Conservation (phyloP, 2,888 invertebrate genomes). For the Drosophila antonietae region DNA sequence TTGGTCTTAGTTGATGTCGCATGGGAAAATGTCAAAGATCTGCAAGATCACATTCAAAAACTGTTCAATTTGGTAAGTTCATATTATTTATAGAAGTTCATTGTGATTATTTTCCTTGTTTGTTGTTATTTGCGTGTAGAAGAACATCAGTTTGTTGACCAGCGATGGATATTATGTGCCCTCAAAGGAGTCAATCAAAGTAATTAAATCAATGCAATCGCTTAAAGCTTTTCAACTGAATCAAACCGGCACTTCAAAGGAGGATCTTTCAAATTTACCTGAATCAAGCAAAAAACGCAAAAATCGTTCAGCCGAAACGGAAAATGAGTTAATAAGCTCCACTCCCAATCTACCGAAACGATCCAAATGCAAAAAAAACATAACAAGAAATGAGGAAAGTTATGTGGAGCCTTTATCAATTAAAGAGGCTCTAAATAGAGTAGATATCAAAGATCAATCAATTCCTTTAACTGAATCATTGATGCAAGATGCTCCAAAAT, state of each 20-base stretch:
- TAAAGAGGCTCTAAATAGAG: neutral
- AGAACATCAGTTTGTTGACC: slow-evolving; percentile 58
- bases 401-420: neutral
- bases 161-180: slow-evolving; percentile 67
- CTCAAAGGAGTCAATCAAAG: slow-evolving; percentile 62
- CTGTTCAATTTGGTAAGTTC: slow-evolving; percentile 56
- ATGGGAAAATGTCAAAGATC: slow-evolving; percentile 61
- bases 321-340: slow-evolving; percentile 47
- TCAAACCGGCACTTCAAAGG: neutral
- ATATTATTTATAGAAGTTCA: neutral
- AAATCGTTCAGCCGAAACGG: slow-evolving; percentile 41
- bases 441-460: neutral
- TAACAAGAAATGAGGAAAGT: neutral
- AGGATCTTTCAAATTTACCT: neutral
- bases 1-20: slow-evolving; percentile 61
- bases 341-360: slow-evolving; percentile 59
- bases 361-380: slow-evolving; percentile 34
- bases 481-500: neutral
- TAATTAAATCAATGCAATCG: slow-evolving; percentile 43
- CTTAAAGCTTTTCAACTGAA: slow-evolving; percentile 52
- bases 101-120: neutral
- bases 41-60: slow-evolving; percentile 70
- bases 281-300: slow-evolving; percentile 47
- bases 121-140: slow-evolving; percentile 18
- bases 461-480: neutral